Conservation (phyloP, 2,113 vertebrate species). For the Uria lomvia region DNA sequence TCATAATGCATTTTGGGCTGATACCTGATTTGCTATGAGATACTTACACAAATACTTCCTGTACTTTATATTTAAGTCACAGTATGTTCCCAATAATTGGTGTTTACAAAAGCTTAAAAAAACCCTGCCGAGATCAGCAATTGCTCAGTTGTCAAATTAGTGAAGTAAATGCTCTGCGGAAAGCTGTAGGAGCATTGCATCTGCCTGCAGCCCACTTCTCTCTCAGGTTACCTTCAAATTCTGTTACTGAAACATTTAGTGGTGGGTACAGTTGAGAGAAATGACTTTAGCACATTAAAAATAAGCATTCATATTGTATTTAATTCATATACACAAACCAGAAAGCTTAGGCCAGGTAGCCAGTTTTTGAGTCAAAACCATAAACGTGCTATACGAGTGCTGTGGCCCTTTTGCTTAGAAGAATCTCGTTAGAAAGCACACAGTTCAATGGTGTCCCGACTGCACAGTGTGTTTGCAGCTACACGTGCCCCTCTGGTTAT, state of each 20-base stretch:
- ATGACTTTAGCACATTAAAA: neutral
- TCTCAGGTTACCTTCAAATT: neutral
- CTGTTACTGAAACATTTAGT: neutral
- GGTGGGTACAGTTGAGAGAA: neutral
- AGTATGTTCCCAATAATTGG: neutral
- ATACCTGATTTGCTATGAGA: neutral
- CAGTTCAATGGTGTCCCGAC: rapidly evolving
- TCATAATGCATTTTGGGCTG: rapidly evolving
- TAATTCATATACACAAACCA: neutral
- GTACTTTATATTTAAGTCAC: neutral
- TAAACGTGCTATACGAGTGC: neutral
- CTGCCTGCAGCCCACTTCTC: neutral
- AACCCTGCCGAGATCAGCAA: neutral
- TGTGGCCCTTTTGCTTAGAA: neutral
- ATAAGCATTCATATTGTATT: neutral
- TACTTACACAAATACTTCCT: neutral
- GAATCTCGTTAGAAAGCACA: neutral
- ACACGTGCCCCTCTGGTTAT: neutral
- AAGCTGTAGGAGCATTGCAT: neutral
- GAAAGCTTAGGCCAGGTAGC: neutral
- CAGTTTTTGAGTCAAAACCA: neutral
- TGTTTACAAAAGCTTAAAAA: neutral
- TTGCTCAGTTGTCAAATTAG: neutral
- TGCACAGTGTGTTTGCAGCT: neutral
- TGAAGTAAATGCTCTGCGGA: no score